Percentiles rank a stretch among this genome's conserved stretches.
These are phyloP conservation scores for Gila orcuttii DNA, from an alignment of 2,113 vertebrate species.

Conservation along the genomic window DNA sequence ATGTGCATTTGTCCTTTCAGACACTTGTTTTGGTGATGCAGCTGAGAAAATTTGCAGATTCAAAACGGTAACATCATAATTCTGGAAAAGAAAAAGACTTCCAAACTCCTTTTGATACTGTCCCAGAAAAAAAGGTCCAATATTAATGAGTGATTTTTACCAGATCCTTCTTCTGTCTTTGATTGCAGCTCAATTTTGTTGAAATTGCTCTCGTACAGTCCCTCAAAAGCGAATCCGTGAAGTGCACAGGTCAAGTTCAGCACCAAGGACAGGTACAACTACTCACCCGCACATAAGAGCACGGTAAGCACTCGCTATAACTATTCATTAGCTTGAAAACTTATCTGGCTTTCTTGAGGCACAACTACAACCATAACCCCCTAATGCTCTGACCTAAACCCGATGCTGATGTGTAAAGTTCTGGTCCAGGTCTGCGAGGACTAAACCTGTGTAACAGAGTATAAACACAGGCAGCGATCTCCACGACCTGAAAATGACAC, in stretches of 20 bases:
- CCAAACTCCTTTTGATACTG: background rate
- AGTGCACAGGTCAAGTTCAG: constrained; percentile 54
- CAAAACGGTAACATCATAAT: constrained; percentile 1
- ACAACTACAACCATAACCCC: background rate
- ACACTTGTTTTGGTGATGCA: background rate
- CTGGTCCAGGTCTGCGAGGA: constrained; percentile 31
- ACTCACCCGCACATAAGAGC: background rate
- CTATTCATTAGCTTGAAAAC: constrained; percentile 55
- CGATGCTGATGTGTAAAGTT: constrained; percentile 32
- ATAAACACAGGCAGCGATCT: constrained; percentile 41
- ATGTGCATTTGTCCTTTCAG: constrained; percentile 41
- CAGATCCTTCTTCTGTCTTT: background rate
- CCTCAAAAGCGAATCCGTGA: constrained; percentile 8
- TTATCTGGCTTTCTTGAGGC: constrained; percentile 49
- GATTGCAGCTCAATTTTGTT: background rate
- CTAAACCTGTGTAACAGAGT: constrained; percentile 13
- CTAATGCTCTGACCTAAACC: background rate
- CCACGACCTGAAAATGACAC: constrained; percentile 42
- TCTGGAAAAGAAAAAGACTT: background rate
- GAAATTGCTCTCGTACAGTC: background rate
- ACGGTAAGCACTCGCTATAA: constrained; percentile 28
- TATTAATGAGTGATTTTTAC: background rate
- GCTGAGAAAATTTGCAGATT: background rate
- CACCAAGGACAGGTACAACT: constrained; percentile 61
- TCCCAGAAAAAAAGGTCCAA: background rate